Percentiles rank a stretch among this genome's conserved stretches.
Evolutionary conservation across 1,140 invertebrate species (phyloP).

Genomic region (Drosophila parvula): DNA sequence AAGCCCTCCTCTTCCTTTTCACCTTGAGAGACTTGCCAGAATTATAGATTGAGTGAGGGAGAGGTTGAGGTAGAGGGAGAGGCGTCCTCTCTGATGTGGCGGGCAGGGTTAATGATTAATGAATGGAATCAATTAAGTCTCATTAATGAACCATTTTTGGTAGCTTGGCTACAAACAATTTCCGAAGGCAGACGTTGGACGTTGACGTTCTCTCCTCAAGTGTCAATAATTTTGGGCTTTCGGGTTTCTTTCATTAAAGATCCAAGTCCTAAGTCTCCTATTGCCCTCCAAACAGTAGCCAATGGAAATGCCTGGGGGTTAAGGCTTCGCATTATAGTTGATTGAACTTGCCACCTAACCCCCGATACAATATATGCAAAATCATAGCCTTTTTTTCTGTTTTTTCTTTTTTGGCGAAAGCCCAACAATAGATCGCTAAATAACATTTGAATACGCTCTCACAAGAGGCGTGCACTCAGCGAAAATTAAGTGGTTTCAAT

Average conservation of each 20-base stretch:
- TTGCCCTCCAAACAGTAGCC: slow-evolving; percentile 32
- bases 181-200: slow-evolving; percentile 45
- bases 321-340: slow-evolving; percentile 62
- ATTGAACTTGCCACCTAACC: slow-evolving; percentile 66
- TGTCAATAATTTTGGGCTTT: slow-evolving; percentile 78
- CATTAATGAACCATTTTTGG: slow-evolving; percentile 82
- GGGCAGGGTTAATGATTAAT: slow-evolving; percentile 74
- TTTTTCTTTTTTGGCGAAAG: slow-evolving; percentile 59
- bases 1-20: slow-evolving; percentile 9
- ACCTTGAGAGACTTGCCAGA: not conserved
- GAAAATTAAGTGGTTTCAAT: not conserved
- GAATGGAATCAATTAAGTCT: slow-evolving; percentile 83
- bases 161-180: slow-evolving; percentile 51
- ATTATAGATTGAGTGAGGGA: no score
- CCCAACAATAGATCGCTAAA: slow-evolving; percentile 71
- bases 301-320: slow-evolving; percentile 23
- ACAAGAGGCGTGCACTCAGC: not conserved
- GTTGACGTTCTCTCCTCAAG: slow-evolving; percentile 66
- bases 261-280: slow-evolving; percentile 8
- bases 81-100: slow-evolving; percentile 24
- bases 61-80: not conserved
- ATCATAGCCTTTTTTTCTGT: slow-evolving; percentile 53
- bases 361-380: slow-evolving; percentile 66
- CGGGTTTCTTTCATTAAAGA: slow-evolving; percentile 26
- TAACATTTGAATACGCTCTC: slow-evolving; percentile 67